Conservation (phyloP, 1,140 invertebrate species). For the Drosophila ercepeae region DNA sequence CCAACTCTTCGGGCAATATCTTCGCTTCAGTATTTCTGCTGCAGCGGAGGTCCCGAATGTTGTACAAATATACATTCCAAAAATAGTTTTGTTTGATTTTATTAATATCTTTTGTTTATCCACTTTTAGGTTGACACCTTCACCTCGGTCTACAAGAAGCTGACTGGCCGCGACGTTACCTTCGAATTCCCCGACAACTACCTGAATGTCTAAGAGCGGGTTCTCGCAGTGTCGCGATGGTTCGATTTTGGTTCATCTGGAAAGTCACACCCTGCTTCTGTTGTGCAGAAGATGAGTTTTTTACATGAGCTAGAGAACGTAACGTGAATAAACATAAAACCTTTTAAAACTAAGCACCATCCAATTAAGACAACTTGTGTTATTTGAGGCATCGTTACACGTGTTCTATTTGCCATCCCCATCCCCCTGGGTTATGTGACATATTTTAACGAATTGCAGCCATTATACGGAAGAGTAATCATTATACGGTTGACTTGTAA, state of each 20-base stretch:
- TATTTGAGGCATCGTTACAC: slow-evolving; percentile 10
- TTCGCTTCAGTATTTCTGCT: slow-evolving; percentile 26
- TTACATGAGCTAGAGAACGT: slow-evolving; percentile 68
- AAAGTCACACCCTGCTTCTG: slow-evolving; percentile 55
- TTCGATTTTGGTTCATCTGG: slow-evolving; percentile 54
- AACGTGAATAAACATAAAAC: slow-evolving; percentile 75
- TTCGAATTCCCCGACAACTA: slow-evolving; percentile 99
- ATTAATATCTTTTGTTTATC: background rate
- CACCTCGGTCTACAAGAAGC: slow-evolving; percentile 98
- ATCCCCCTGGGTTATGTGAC: slow-evolving; percentile 25
- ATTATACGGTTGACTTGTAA: slow-evolving; percentile 1
- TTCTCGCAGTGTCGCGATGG: slow-evolving; percentile 57
- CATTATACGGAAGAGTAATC: slow-evolving; percentile 22
- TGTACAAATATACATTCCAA: slow-evolving; percentile 26
- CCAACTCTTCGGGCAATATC: slow-evolving; percentile 16
- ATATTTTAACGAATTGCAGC: slow-evolving; percentile 48
- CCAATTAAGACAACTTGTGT: slow-evolving; percentile 37
- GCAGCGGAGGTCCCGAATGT: slow-evolving; percentile 19
- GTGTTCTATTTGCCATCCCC: slow-evolving; percentile 20
- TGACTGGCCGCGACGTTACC: slow-evolving; percentile 98
- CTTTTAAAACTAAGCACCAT: slow-evolving; percentile 63
- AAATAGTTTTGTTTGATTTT: background rate
- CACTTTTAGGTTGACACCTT: slow-evolving; percentile 96
- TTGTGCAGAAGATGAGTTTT: slow-evolving; percentile 69
- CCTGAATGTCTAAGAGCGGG: slow-evolving; percentile 88